These are phyloP conservation scores for Pangasius macronema DNA, from an alignment of 2,797 vertebrate genomes.

Conservation along the genomic window DNA sequence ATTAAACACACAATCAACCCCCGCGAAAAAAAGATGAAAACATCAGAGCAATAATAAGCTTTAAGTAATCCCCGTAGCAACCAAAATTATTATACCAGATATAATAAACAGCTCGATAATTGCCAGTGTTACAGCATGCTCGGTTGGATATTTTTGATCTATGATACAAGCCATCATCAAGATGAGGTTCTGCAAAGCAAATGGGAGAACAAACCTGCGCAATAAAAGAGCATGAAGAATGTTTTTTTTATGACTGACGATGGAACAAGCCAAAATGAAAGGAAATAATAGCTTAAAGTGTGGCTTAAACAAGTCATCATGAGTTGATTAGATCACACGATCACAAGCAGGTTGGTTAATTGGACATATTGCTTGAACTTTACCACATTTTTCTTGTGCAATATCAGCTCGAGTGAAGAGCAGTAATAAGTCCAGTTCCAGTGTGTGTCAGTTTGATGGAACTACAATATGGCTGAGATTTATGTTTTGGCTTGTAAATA, in stretches of 20 bases:
- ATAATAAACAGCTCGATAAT: conserved; percentile 74
- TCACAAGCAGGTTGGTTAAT: not conserved
- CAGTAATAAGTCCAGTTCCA: not conserved
- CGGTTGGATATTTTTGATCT: conserved; percentile 69
- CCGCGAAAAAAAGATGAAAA: conserved; percentile 55
- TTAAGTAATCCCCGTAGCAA: conserved; percentile 80
- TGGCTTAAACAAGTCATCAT: conserved; percentile 29
- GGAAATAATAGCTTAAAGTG: conserved; percentile 13
- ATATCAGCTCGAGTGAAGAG: not conserved
- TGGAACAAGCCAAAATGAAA: conserved; percentile 31
- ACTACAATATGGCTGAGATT: not conserved
- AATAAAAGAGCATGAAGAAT: conserved; percentile 33
- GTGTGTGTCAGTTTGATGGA: not conserved
- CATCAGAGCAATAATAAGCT: conserved; percentile 79
- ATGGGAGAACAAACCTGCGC: conserved; percentile 24
- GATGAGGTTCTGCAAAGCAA: conserved; percentile 23
- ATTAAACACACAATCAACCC: conserved; percentile 79
- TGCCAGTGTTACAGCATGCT: conserved; percentile 70
- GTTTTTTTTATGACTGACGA: conserved; percentile 39
- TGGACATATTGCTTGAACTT: not conserved
- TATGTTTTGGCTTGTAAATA: not conserved
- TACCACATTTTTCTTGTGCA: not conserved
- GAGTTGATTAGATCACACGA: not conserved
- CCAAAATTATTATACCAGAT: conserved; percentile 74
- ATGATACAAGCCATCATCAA: conserved; percentile 22